Evolutionary conservation across 2,113 vertebrate genomes (phyloP).

Genomic region (Emydura subglobosa): DNA sequence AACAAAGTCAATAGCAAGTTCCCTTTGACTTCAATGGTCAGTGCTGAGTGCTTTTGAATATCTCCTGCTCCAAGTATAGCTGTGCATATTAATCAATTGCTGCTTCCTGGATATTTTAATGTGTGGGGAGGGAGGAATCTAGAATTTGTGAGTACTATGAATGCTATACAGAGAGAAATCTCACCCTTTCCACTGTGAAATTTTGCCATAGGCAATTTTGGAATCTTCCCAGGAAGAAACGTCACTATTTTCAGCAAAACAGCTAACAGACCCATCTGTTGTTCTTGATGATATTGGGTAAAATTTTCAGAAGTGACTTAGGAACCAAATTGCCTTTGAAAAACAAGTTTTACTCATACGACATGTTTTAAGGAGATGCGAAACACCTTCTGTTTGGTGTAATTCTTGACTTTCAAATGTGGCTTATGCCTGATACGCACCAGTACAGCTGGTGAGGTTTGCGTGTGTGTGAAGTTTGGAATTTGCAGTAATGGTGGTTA

Average conservation of each 20-base stretch:
- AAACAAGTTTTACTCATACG: neutral
- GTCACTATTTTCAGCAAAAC: conserved; percentile 70
- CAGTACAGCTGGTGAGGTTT: fast-evolving
- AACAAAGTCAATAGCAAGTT: neutral
- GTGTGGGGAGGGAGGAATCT: neutral
- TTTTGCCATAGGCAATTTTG: conserved; percentile 70
- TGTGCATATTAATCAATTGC: conserved; percentile 71
- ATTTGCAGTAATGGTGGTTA: neutral
- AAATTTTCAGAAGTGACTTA: conserved; percentile 28
- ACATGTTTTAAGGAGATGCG: neutral
- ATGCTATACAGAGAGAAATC: conserved; percentile 70
- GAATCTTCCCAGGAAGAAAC: conserved; percentile 72
- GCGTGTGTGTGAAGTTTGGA: neutral
- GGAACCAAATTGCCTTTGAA: neutral
- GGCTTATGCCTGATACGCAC: neutral
- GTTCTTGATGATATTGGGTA: conserved; percentile 59
- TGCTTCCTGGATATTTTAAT: conserved; percentile 64
- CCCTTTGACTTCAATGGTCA: neutral
- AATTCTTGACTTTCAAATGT: neutral
- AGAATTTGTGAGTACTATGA: conserved; percentile 43
- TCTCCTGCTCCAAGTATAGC: conserved; percentile 47
- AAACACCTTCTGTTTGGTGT: neutral
- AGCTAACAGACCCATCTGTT: conserved; percentile 73
- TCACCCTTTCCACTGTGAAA: conserved; percentile 72
- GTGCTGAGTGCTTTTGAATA: neutral